Percentiles rank a stretch among this genome's conserved stretches.
Evolutionary conservation across 2,888 invertebrate species (phyloP).

Genomic region (Brachycybe producta): DNA sequence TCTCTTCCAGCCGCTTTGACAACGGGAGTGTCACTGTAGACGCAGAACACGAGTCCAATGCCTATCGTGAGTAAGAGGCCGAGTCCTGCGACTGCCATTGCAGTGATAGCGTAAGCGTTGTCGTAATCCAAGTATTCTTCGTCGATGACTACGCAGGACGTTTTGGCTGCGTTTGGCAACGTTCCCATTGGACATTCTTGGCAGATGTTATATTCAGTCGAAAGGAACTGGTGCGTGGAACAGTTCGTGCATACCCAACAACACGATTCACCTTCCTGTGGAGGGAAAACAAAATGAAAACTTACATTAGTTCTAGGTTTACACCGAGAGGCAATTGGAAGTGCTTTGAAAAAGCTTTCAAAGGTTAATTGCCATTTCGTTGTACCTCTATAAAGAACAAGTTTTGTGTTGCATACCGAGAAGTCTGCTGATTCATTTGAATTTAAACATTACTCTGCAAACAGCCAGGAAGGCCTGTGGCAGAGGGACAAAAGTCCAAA

Average conservation of each 20-base stretch:
- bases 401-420: too few species aligned
- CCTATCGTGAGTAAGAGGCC: slow-evolving; percentile 36
- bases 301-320: too few species aligned
- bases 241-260: slow-evolving; percentile 43
- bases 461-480: too few species aligned
- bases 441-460: too few species aligned
- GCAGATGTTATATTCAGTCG: slow-evolving; percentile 38
- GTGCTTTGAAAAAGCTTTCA: too few species aligned
- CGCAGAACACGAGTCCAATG: slow-evolving; percentile 40
- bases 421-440: too few species aligned
- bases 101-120: slow-evolving; percentile 39
- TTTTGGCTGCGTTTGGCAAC: slow-evolving; percentile 30
- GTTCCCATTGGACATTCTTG: slow-evolving; percentile 36
- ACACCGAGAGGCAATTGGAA: too few species aligned
- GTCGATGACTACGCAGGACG: slow-evolving; percentile 35
- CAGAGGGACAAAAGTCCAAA: too few species aligned
- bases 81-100: slow-evolving; percentile 29
- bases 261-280: slow-evolving; percentile 37
- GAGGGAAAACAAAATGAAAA: too few species aligned
- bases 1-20: slow-evolving; percentile 45
- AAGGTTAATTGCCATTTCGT: too few species aligned
- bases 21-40: slow-evolving; percentile 41
- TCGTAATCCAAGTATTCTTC: slow-evolving; percentile 39
- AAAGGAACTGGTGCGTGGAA: slow-evolving; percentile 35
- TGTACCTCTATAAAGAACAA: too few species aligned